Evolutionary conservation across 1,140 invertebrate species (phyloP).

Genomic region (Drosophila dunni): DNA sequence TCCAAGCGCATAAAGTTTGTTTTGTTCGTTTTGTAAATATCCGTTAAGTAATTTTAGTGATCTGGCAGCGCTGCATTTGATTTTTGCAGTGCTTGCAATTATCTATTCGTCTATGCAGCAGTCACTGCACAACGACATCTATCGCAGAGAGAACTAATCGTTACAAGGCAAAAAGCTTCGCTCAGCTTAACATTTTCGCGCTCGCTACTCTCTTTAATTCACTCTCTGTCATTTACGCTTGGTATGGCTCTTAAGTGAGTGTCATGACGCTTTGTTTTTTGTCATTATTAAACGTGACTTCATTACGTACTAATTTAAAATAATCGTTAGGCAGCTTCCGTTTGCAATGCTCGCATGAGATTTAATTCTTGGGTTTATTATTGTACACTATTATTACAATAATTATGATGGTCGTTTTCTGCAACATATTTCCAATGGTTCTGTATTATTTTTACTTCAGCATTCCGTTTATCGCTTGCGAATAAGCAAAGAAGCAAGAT

Average conservation of each 20-base stretch:
- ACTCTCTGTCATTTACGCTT: not conserved
- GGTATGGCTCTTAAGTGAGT: not conserved
- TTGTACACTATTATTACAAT: too few species aligned
- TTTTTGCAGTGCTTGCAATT: constrained; percentile 8
- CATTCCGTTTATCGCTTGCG: constrained; percentile 2
- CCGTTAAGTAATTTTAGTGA: too few species aligned
- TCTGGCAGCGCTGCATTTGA: too few species aligned
- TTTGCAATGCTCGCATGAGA: too few species aligned
- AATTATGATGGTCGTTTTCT: not conserved
- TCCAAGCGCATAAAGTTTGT: not conserved
- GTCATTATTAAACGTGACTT: constrained; percentile 30
- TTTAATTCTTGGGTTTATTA: too few species aligned
- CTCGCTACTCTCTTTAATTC: not conserved
- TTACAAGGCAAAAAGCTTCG: not conserved
- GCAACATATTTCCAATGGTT: not conserved
- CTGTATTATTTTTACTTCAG: constrained; percentile 3
- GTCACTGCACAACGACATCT: constrained; percentile 47
- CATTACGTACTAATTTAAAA: constrained; percentile 3
- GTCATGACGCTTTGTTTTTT: not conserved
- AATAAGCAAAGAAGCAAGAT: not conserved
- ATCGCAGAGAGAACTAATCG: not conserved
- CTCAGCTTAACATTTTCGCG: not conserved
- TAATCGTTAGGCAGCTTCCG: not conserved
- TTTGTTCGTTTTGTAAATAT: not conserved
- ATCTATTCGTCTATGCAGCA: constrained; percentile 11